Percentiles rank a stretch among this genome's conserved stretches.
Conservation (phyloP, 2,888 invertebrate genomes). For the Tachina grossa region DNA sequence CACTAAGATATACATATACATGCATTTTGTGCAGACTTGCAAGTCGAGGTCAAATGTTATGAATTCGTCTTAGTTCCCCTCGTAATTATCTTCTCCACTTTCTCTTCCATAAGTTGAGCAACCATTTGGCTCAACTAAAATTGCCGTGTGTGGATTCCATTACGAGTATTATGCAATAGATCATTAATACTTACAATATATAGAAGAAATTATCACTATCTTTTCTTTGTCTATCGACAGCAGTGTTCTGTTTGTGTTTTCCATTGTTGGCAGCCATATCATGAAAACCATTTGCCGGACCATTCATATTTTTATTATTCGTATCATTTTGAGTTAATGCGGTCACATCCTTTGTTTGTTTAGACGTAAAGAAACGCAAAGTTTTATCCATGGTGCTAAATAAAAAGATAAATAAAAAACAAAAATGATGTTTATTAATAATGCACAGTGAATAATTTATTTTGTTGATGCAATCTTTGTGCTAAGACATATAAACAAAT, state of each 20-base stretch:
- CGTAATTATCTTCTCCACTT: too few relatives aligned
- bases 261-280: constrained; percentile 70
- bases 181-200: constrained; percentile 79
- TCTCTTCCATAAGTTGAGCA: too few relatives aligned
- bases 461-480: not conserved
- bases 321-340: constrained; percentile 71
- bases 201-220: constrained; percentile 82
- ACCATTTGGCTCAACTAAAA: too few relatives aligned
- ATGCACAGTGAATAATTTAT: not conserved
- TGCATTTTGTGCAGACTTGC: too few relatives aligned
- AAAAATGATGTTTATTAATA: not conserved
- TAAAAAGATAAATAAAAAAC: not conserved
- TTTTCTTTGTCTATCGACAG: constrained; percentile 76
- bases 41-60: too few relatives aligned
- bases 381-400: constrained; percentile 77
- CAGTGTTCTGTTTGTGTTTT: constrained; percentile 70
- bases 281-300: constrained; percentile 70
- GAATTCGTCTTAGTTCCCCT: too few relatives aligned
- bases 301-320: constrained; percentile 67
- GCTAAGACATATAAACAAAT: not conserved
- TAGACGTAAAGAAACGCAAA: constrained; percentile 77
- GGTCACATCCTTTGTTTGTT: constrained; percentile 75
- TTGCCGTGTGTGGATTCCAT: too few relatives aligned
- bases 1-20: too few relatives aligned
- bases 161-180: not conserved